These are phyloP conservation scores for Tiliacea citrago DNA, from an alignment of 2,888 invertebrate species.

Conservation along the genomic window DNA sequence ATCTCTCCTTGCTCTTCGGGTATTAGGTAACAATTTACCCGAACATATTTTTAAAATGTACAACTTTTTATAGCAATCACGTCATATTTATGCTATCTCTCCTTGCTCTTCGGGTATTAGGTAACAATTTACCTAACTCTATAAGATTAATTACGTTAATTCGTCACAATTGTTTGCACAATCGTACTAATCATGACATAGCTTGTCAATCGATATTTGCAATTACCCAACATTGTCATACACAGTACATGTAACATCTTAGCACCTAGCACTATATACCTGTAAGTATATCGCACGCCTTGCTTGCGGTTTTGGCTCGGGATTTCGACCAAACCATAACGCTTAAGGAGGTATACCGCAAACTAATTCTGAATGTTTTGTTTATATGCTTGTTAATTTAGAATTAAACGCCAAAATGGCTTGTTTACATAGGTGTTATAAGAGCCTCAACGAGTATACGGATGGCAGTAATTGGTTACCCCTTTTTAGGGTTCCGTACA, in stretches of 20 bases:
- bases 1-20: background rate
- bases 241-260: conserved; percentile 8
- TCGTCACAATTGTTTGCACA: conserved; percentile 30
- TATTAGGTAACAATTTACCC: background rate
- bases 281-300: conserved; percentile 10
- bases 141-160: conserved; percentile 25
- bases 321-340: conserved; percentile 37
- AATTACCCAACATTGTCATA: conserved; percentile 36
- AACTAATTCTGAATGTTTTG: conserved; percentile 33
- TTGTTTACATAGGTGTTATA: background rate
- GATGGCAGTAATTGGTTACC: background rate
- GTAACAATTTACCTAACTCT: too few relatives aligned
- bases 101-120: background rate
- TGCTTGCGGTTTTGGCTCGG: conserved; percentile 47
- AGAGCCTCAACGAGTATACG: background rate
- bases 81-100: too few relatives aligned
- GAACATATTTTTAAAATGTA: too few relatives aligned
- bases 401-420: background rate
- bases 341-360: conserved; percentile 40
- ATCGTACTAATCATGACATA: conserved; percentile 18
- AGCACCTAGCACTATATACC: background rate
- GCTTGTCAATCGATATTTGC: conserved; percentile 18
- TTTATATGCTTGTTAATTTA: conserved; percentile 20
- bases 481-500: background rate
- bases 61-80: background rate